These are phyloP conservation scores for Mionectes macconnelli DNA, from an alignment of 2,113 vertebrate genomes.

Conservation along the genomic window DNA sequence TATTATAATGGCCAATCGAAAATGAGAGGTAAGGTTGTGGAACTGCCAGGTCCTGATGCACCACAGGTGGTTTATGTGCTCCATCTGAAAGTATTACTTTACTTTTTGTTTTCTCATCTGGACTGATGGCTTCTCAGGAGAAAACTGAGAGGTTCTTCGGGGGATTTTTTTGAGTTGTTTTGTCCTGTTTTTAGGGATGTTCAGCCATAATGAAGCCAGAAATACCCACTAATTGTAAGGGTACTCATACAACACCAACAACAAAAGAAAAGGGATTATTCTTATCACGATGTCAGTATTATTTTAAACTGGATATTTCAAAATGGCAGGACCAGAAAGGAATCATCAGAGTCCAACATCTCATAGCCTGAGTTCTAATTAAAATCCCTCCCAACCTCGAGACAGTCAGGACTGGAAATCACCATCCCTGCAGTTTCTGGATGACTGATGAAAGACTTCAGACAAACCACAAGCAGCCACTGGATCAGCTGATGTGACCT, in stretches of 20 bases:
- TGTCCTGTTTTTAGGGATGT: not conserved
- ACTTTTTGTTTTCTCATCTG: not conserved
- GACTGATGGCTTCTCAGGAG: not conserved
- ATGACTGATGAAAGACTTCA: slow-evolving; percentile 25
- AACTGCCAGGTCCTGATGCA: not conserved
- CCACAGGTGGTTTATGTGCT: not conserved
- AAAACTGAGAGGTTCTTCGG: not conserved
- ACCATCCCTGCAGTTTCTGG: not conserved
- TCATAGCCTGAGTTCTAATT: slow-evolving; percentile 16
- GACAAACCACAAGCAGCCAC: slow-evolving; percentile 16
- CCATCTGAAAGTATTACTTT: not conserved
- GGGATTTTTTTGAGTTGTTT: not conserved
- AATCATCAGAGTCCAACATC: not conserved
- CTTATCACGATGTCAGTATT: not conserved
- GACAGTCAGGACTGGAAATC: not conserved
- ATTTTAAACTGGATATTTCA: not conserved
- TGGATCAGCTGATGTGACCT: not conserved
- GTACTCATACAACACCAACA: not conserved
- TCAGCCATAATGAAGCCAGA: not conserved
- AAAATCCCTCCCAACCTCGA: slow-evolving; percentile 1
- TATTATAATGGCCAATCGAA: not conserved
- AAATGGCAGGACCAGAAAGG: not conserved
- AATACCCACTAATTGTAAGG: not conserved
- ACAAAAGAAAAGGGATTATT: not conserved
- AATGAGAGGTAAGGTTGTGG: not conserved